A percentile compares a stretch with the other conserved stretches of the same genome.
Evolutionary conservation across 2,888 invertebrate genomes (phyloP).

Genomic region (Drymonia ruficornis): DNA sequence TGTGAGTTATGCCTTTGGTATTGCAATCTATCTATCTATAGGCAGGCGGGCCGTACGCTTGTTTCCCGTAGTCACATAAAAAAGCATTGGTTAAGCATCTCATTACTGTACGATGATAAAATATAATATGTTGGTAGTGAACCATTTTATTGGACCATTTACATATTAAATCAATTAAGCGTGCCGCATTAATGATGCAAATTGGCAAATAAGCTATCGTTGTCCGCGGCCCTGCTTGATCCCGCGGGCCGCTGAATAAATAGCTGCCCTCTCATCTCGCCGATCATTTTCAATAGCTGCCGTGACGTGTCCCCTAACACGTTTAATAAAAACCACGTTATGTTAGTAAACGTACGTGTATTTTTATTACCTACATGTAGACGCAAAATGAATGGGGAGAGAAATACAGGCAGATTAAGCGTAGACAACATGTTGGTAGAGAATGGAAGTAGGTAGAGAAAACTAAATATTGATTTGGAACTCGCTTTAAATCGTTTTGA

Average conservation of each 20-base stretch:
- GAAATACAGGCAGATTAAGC: not conserved
- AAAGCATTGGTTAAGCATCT: not conserved
- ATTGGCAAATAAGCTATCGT: conserved; percentile 77
- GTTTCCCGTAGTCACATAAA: no score
- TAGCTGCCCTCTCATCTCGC: conserved; percentile 50
- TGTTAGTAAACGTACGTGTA: conserved; percentile 15
- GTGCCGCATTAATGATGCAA: conserved; percentile 73
- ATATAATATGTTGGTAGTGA: not conserved
- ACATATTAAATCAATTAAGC: conserved; percentile 74
- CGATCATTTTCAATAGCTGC: conserved; percentile 60
- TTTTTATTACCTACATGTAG: not conserved
- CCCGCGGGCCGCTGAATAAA: conserved; percentile 67
- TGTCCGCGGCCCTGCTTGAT: conserved; percentile 55
- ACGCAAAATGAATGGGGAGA: not conserved
- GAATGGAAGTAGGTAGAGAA: no score
- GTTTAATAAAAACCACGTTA: conserved; percentile 32
- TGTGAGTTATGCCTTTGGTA: no score
- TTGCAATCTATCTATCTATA: no score
- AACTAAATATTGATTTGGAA: no score
- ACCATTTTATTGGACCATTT: conserved; percentile 58
- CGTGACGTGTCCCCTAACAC: conserved; percentile 49
- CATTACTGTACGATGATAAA: not conserved
- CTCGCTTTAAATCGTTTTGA: no score
- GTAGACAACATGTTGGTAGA: no score
- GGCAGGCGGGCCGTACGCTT: no score